Base-by-base conservation (phyloP, 2,797 vertebrate genomes). In the Geotrypetes seraphini region DNA sequence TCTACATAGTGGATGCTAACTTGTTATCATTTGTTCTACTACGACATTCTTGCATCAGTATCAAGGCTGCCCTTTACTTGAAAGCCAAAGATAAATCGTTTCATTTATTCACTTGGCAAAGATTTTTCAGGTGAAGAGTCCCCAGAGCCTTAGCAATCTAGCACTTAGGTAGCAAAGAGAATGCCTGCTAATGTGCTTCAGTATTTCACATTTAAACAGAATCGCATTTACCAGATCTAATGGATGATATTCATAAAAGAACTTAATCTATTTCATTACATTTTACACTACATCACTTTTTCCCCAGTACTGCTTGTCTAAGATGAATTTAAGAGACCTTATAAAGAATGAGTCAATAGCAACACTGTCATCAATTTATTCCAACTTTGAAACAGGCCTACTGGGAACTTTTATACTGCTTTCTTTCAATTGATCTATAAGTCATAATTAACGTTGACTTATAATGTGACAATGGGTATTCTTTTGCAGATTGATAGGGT, bases 311-410 rank as follows among this genome's bases (percentile, higher is more conserved):
- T 31, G 27, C 28, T 27, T 5, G 25, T 22, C 31, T 69, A 56
- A 67, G 59, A 62, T 33, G 50, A 59, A 52, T 62, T 56, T 69
- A 47, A 58, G 53, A 56, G 53, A 37, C 52, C 62, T 65, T 65
- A 56, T 54, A 75, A 76, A 60, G 69, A 70, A 64, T 62, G 41
- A 48, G 60, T 72, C 57, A 40, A 54, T 67, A 67, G 39, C 43
- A 37, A 35, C 57, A 63, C 56, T 50, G 50, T 57, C 56, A 57
- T 71, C 63, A 69, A 71, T 72, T 56, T 38, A 33, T 50, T 56
- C 63, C 17, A 31, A 31, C 32, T 61, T 60, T 73, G 70, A 72
- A 70, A 42, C 45, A 10, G 37, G 50, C 67, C 71, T 39, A 1
- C 23, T 16, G 35, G 50, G 48, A 65, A 47, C 65, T 69, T 63